A percentile compares a stretch with the other conserved stretches of the same genome.
phyloP scores from a whole-genome alignment of 2,888 invertebrate genomes.

The Griposia aprilina region DNA sequence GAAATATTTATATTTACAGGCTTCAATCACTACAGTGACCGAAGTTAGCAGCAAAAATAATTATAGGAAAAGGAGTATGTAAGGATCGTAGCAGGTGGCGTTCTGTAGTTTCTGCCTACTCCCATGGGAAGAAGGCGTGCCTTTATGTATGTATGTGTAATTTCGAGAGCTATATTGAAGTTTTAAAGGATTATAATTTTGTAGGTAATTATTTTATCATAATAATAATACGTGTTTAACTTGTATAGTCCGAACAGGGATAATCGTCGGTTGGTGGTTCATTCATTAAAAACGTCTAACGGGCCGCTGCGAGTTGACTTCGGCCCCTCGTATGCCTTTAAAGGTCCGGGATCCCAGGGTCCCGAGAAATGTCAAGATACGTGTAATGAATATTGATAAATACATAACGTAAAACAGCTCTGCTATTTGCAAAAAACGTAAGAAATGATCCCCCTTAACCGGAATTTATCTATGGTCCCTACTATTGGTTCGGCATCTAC shows the following conservation, averaged over 20 bases:
- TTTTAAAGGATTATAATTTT: not conserved
- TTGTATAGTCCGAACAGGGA: too few species aligned
- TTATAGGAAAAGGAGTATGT: too few species aligned
- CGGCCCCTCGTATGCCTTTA: too few species aligned
- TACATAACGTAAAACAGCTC: not conserved
- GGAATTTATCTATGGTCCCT: not conserved
- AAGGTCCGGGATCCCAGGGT: too few species aligned
- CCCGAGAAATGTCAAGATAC: too few species aligned
- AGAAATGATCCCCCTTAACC: not conserved
- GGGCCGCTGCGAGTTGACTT: too few species aligned
- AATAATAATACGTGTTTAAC: not conserved
- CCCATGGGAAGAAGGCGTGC: too few species aligned
- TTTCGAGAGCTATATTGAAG: not conserved
- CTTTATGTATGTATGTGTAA: not conserved
- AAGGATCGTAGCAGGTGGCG: too few species aligned
- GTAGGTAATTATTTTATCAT: not conserved
- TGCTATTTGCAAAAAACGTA: not conserved
- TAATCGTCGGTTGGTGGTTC: too few species aligned
- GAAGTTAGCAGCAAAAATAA: not conserved
- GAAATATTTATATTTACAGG: not conserved
- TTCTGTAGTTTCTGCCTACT: too few species aligned
- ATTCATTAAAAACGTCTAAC: too few species aligned
- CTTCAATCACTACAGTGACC: too few species aligned
- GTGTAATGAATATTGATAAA: not conserved
- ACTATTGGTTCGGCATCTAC: not conserved